phyloP scores from a whole-genome alignment of 2,113 vertebrate genomes.

The Oreamnos americanus region DNA sequence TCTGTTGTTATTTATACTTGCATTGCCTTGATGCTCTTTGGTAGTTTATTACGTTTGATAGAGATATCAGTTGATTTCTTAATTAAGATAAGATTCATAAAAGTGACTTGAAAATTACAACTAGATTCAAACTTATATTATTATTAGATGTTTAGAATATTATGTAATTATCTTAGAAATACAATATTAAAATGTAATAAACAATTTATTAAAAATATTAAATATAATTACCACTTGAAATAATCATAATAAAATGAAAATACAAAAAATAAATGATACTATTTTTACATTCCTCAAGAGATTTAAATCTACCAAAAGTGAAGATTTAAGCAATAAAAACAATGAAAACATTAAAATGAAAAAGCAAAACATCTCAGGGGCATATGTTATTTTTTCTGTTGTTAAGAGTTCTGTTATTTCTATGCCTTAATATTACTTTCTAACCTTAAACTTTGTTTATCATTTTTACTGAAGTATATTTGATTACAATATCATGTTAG shows the following conservation, averaged over 20 bases:
- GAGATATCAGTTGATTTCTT: neutral
- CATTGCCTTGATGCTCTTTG: neutral
- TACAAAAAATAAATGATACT: neutral
- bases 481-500: neutral
- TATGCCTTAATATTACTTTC: neutral
- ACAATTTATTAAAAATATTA: neutral
- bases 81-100: neutral
- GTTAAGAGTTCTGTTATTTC: neutral
- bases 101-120: neutral
- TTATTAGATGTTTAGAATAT: neutral
- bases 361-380: neutral
- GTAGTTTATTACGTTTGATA: neutral
- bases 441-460: neutral
- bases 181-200: neutral
- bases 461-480: neutral
- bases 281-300: neutral
- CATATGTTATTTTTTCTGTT: neutral
- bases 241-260: neutral
- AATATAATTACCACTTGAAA: neutral
- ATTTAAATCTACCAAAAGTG: neutral
- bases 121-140: neutral
- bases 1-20: neutral
- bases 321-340: neutral
- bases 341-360: neutral
- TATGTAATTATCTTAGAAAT: neutral